These are phyloP conservation scores for Formicarius rufipectus DNA, from an alignment of 2,113 vertebrate genomes.

Conservation along the genomic window DNA sequence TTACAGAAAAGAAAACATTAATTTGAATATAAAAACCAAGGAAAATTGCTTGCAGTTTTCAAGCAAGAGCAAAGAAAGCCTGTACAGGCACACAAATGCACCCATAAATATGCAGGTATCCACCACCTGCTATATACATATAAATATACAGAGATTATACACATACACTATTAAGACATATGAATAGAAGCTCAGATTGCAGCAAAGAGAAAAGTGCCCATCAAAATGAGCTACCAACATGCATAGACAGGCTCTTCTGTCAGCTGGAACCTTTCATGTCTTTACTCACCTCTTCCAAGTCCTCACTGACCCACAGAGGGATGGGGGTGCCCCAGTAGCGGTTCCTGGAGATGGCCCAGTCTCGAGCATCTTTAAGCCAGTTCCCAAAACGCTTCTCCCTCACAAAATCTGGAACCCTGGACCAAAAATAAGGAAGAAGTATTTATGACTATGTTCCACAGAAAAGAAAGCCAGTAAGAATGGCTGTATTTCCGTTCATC, in stretches of 20 bases:
- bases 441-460: background rate
- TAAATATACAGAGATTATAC: background rate
- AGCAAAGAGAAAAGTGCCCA: background rate
- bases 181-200: background rate
- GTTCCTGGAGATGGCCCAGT: constrained; percentile 96
- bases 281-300: constrained; percentile 89
- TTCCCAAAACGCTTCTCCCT: constrained; percentile 96
- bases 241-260: background rate
- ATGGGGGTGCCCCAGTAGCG: constrained; percentile 98
- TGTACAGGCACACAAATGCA: background rate
- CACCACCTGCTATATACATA: background rate
- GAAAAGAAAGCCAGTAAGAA: background rate
- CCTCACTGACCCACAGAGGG: constrained; percentile 94
- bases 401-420: constrained; percentile 96
- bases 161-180: background rate
- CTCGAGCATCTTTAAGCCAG: constrained; percentile 93
- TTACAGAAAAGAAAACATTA: background rate
- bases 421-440: background rate
- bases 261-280: background rate
- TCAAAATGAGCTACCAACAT: background rate
- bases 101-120: background rate
- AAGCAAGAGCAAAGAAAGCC: background rate
- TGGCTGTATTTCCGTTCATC: rapidly evolving
- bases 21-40: background rate
- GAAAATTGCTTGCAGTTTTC: background rate